Evolutionary conservation across 2,797 vertebrate genomes (phyloP).

Genomic region (Chanos chanos): DNA sequence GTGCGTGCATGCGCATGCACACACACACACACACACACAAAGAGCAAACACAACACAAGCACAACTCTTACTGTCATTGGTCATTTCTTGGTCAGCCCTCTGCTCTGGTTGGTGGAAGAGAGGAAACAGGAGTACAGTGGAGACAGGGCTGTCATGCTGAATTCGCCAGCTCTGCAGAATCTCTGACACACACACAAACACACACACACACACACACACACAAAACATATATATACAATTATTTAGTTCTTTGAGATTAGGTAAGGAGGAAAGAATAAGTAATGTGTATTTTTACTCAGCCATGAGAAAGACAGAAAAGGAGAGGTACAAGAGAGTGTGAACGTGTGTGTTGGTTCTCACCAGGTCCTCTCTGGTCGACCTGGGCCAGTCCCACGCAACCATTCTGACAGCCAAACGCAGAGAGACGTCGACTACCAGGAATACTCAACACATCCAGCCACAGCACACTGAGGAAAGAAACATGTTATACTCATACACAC

Average conservation of each 20-base stretch:
- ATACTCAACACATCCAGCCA: constrained; percentile 80
- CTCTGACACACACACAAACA: constrained; percentile 54
- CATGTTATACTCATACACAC: background rate
- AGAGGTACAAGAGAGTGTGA: no score
- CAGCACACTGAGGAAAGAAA: constrained; percentile 67
- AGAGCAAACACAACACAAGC: background rate
- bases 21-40: no score
- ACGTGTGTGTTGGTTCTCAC: constrained; percentile 56
- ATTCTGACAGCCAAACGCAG: constrained; percentile 84
- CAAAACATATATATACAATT: background rate
- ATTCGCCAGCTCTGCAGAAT: constrained; percentile 82
- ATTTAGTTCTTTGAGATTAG: background rate
- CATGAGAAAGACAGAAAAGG: background rate
- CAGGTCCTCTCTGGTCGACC: constrained; percentile 75
- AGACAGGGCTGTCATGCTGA: constrained; percentile 86
- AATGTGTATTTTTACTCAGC: background rate
- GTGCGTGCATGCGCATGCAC: background rate
- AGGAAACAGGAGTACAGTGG: constrained; percentile 79
- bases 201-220: background rate
- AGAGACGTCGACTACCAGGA: constrained; percentile 64
- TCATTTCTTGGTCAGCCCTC: background rate
- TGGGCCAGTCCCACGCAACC: constrained; percentile 81
- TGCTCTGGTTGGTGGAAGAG: constrained; percentile 44
- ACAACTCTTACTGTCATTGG: constrained; percentile 44
- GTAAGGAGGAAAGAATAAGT: background rate